These are phyloP conservation scores for Copidosoma floridanum DNA, from an alignment of 1,140 invertebrate species.

Conservation along the genomic window DNA sequence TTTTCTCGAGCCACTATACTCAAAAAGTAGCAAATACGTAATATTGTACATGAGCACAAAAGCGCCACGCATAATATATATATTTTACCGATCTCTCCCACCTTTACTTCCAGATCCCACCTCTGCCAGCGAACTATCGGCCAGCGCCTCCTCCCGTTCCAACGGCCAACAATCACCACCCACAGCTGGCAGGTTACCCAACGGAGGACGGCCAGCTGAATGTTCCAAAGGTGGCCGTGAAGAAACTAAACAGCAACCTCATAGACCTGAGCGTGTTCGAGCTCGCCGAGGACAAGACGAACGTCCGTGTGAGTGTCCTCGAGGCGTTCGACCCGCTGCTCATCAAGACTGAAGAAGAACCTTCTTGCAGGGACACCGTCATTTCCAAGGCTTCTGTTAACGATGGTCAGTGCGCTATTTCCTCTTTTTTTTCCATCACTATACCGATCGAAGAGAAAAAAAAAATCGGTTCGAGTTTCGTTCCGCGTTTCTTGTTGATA, in stretches of 20 bases:
- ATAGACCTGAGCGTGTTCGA: conserved; percentile 59
- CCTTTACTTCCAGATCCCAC: conserved; percentile 56
- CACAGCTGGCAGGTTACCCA: conserved; percentile 32
- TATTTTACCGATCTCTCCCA: too few relatives aligned
- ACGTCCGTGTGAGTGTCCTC: conserved; percentile 74
- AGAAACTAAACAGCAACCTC: conserved; percentile 59
- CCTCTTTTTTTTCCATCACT: neutral
- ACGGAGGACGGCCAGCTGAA: conserved; percentile 48
- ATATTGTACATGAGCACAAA: too few relatives aligned
- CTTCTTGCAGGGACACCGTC: conserved; percentile 36
- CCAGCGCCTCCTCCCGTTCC: conserved; percentile 37
- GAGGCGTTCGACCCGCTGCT: conserved; percentile 83
- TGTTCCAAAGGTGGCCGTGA: conserved; percentile 56
- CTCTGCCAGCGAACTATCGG: conserved; percentile 52
- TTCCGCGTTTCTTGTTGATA: too few relatives aligned
- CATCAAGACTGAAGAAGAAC: conserved; percentile 58
- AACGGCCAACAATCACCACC: conserved; percentile 29
- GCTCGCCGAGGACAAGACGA: conserved; percentile 56
- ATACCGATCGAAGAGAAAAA: too few relatives aligned
- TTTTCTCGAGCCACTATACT: too few relatives aligned
- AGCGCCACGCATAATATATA: too few relatives aligned
- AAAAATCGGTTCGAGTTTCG: too few relatives aligned
- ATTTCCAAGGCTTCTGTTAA: conserved; percentile 28
- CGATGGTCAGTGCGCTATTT: conserved; percentile 36
- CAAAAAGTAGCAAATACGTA: too few relatives aligned